Conservation (phyloP, 2,113 vertebrate species). For the Podocnemis expansa region DNA sequence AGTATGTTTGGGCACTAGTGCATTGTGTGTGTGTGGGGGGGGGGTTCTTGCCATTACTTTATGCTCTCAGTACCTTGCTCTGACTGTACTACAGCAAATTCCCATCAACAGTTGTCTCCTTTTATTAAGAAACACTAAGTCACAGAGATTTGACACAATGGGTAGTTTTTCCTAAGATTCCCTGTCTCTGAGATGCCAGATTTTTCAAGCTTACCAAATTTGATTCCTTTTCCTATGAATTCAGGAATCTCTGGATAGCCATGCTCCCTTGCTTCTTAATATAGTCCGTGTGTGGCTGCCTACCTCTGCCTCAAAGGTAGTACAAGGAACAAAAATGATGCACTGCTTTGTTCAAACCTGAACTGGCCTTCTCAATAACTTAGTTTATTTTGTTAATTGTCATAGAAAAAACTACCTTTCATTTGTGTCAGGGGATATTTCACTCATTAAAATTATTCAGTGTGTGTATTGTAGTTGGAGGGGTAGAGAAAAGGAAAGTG, state of each 20-base stretch:
- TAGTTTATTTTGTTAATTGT: not conserved
- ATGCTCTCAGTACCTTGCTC: not conserved
- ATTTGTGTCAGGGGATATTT: not conserved
- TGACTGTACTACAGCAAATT: not conserved
- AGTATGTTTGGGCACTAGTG: not conserved
- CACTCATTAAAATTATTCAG: not conserved
- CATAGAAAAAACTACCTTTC: not conserved
- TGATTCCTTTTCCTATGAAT: constrained; percentile 3
- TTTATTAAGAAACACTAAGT: not conserved
- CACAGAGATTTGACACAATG: not conserved
- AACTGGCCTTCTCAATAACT: not conserved
- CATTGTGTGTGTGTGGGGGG: no score
- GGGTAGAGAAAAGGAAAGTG: not conserved
- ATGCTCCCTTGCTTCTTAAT: not conserved
- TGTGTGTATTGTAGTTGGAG: not conserved
- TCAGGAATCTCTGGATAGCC: constrained; percentile 18
- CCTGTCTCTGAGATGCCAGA: not conserved
- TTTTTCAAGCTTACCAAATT: not conserved
- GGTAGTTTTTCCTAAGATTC: not conserved
- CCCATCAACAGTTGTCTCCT: not conserved
- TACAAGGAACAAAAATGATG: not conserved
- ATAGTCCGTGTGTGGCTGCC: not conserved
- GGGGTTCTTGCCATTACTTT: not conserved
- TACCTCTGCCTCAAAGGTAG: not conserved
- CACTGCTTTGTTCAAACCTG: not conserved